A percentile compares a stretch with the other conserved stretches of the same genome.
Conservation (phyloP, 2,113 vertebrate genomes). For the Parus major region DNA sequence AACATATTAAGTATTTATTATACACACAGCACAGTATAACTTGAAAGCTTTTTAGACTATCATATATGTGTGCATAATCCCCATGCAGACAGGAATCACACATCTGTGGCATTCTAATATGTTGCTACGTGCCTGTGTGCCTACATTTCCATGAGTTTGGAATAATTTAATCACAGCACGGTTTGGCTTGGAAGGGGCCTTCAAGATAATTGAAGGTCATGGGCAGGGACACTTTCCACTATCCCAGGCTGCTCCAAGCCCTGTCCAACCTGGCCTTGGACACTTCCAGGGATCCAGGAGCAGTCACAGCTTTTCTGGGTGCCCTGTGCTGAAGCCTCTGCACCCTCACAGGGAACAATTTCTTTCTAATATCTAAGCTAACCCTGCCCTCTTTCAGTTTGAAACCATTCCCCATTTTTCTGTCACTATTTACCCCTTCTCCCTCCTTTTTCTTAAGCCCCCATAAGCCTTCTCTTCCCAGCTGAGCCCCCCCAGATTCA, state of each 20-base stretch:
- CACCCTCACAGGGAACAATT: background rate
- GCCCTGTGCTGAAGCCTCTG: accelerated
- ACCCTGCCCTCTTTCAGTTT: background rate
- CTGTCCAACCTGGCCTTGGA: accelerated
- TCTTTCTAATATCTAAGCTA: background rate
- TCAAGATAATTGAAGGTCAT: background rate
- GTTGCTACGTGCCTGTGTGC: accelerated
- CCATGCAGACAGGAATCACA: background rate
- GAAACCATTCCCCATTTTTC: background rate
- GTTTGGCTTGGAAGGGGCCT: background rate
- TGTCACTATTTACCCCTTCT: background rate
- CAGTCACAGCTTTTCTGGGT: background rate
- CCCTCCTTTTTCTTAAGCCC: background rate
- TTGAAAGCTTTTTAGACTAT: background rate
- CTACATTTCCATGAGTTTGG: background rate
- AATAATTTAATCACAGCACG: background rate
- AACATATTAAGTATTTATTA: background rate
- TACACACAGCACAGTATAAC: background rate
- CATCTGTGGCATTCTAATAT: background rate
- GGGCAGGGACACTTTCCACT: background rate
- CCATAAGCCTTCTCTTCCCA: background rate
- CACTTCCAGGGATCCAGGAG: background rate
- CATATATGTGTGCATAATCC: background rate
- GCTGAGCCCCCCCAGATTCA: background rate
- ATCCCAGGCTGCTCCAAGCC: accelerated